Evolutionary conservation across 1,140 invertebrate genomes (phyloP).

Genomic region (Papilio machaon): DNA sequence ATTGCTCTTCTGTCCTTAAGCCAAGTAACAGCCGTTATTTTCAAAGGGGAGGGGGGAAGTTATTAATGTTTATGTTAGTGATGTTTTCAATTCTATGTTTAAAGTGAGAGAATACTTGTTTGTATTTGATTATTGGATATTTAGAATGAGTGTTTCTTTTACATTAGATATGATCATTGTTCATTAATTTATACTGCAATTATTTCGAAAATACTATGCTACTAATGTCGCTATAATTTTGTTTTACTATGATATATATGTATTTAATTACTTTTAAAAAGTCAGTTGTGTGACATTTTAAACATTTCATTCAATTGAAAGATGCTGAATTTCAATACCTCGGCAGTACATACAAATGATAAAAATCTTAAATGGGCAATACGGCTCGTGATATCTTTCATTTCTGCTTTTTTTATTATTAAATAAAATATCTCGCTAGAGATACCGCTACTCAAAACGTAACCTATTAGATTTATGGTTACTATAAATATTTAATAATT

Average conservation of each 20-base stretch:
- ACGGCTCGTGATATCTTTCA: no score
- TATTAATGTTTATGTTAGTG: neutral
- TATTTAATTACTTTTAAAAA: neutral
- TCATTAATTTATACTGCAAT: neutral
- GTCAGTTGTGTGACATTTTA: neutral
- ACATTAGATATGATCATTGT: neutral
- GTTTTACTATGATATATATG: neutral
- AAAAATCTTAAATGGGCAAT: no score
- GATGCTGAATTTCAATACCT: no score
- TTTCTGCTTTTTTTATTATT: no score
- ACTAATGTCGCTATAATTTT: neutral
- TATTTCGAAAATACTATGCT: neutral
- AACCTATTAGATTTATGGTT: neutral
- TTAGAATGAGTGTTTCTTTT: neutral
- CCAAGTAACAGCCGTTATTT: neutral
- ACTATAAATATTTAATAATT: neutral
- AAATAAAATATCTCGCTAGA: no score
- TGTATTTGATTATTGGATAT: neutral
- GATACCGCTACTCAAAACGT: no score
- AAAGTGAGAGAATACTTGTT: neutral
- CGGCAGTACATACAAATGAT: no score
- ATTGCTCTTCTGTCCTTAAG: conserved; percentile 44
- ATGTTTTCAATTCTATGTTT: conserved; percentile 8
- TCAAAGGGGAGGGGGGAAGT: neutral
- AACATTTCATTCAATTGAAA: neutral